These are phyloP conservation scores for Herminia tarsipennalis DNA, from an alignment of 2,888 invertebrate genomes.

Conservation along the genomic window DNA sequence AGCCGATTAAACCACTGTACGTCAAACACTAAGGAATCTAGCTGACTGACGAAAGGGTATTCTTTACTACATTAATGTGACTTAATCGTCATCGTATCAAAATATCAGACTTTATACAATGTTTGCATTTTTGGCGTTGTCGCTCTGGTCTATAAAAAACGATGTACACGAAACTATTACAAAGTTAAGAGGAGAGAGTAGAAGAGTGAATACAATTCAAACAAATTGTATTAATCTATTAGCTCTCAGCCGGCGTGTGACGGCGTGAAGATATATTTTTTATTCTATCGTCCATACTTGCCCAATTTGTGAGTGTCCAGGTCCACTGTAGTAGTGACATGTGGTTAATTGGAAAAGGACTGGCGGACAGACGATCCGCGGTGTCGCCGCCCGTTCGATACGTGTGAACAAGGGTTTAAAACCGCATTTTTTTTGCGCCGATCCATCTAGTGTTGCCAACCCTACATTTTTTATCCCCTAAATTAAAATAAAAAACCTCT, in stretches of 20 bases:
- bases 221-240: slow-evolving; percentile 10
- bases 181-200: slow-evolving; percentile 7
- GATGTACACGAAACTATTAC: too few species aligned
- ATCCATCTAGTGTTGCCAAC: too few species aligned
- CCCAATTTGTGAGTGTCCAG: slow-evolving; percentile 40
- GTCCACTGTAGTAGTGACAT: slow-evolving; percentile 48
- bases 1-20: too few species aligned
- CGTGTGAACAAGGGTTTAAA: slow-evolving; percentile 31
- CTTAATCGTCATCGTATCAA: too few species aligned
- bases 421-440: slow-evolving; percentile 21
- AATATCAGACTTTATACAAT: too few species aligned
- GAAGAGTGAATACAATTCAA: neutral
- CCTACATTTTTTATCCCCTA: too few species aligned
- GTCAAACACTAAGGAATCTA: too few species aligned
- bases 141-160: too few species aligned
- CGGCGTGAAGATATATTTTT: slow-evolving; percentile 28
- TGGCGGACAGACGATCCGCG: slow-evolving; percentile 41
- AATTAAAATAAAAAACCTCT: too few species aligned
- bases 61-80: too few species aligned
- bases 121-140: too few species aligned
- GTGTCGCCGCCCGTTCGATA: slow-evolving; percentile 28
- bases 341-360: slow-evolving; percentile 61
- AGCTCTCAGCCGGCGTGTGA: neutral
- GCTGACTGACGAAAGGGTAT: too few species aligned
- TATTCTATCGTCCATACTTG: slow-evolving; percentile 29